A percentile compares a stretch with the other conserved stretches of the same genome.
phyloP scores from a whole-genome alignment of 2,888 invertebrate genomes.

The Spilosoma lubricipeda region DNA sequence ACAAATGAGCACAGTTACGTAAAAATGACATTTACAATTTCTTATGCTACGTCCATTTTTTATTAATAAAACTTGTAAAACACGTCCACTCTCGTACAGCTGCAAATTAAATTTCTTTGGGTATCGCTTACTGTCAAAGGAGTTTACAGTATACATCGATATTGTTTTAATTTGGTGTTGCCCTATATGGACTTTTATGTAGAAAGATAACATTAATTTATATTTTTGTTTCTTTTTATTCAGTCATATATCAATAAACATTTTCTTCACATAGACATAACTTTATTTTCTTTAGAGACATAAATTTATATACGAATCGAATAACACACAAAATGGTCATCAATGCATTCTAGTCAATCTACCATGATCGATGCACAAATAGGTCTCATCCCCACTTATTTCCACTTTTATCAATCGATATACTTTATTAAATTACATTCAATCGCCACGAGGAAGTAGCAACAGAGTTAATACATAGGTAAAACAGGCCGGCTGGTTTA shows the following conservation, averaged over 20 bases:
- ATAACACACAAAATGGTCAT: too few species aligned
- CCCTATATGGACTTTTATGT: slow-evolving; percentile 14
- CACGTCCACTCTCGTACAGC: slow-evolving; percentile 29
- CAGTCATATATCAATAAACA: too few species aligned
- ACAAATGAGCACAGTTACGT: not conserved
- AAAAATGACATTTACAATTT: not conserved
- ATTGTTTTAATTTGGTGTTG: slow-evolving; percentile 25
- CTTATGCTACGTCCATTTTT: not conserved
- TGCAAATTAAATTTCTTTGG: slow-evolving; percentile 49
- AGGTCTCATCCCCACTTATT: not conserved
- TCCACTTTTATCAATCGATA: not conserved
- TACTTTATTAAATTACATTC: slow-evolving; percentile 5
- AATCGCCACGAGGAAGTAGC: slow-evolving; percentile 14
- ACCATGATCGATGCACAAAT: not conserved
- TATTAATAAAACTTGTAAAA: not conserved
- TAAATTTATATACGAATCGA: not conserved
- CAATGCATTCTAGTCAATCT: not conserved
- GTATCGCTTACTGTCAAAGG: slow-evolving; percentile 55
- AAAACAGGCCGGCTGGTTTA: slow-evolving; percentile 7
- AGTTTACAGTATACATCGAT: slow-evolving; percentile 53
- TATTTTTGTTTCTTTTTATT: not conserved
- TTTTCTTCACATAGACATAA: too few species aligned
- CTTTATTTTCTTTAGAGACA: too few species aligned
- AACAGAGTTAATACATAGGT: slow-evolving; percentile 9
- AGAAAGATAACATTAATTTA: not conserved